phyloP scores from a whole-genome alignment of 2,888 invertebrate species.

The Mechanitis mazaeus region DNA sequence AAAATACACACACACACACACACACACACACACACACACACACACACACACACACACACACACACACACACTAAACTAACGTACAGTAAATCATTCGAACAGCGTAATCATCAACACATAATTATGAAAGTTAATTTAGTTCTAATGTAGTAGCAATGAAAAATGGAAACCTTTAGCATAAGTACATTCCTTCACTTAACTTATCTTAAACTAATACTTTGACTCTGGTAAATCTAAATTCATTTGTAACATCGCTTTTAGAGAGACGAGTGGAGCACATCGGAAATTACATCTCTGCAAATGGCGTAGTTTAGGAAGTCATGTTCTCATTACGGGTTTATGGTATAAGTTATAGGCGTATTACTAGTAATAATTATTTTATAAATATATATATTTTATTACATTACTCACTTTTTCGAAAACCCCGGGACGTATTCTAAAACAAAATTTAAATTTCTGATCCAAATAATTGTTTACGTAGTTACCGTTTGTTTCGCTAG shows the following conservation, averaged over 20 bases:
- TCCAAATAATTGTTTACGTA: too few relatives aligned
- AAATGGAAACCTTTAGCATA: slow-evolving; percentile 10
- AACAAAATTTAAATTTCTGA: too few relatives aligned
- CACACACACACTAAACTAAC: neutral
- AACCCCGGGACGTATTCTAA: neutral
- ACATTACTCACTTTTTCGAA: neutral
- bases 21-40: too few relatives aligned
- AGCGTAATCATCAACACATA: neutral
- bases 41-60: too few relatives aligned
- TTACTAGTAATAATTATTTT: neutral
- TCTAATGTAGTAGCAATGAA: slow-evolving; percentile 5
- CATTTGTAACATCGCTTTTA: slow-evolving; percentile 26
- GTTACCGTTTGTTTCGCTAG: too few relatives aligned
- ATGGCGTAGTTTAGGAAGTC: slow-evolving; percentile 52
- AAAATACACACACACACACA: too few relatives aligned
- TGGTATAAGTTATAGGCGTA: slow-evolving; percentile 36
- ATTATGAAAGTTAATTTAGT: slow-evolving; percentile 1
- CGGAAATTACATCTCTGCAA: slow-evolving; percentile 64
- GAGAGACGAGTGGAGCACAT: slow-evolving; percentile 40
- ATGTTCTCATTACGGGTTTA: slow-evolving; percentile 46
- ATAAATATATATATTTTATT: neutral
- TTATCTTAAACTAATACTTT: slow-evolving; percentile 13
- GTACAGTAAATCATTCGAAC: slow-evolving; percentile 2
- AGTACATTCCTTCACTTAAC: slow-evolving; percentile 11
- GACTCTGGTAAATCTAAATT: slow-evolving; percentile 36